phyloP scores from a whole-genome alignment of 2,113 vertebrate genomes.

The Patagioenas fasciata region DNA sequence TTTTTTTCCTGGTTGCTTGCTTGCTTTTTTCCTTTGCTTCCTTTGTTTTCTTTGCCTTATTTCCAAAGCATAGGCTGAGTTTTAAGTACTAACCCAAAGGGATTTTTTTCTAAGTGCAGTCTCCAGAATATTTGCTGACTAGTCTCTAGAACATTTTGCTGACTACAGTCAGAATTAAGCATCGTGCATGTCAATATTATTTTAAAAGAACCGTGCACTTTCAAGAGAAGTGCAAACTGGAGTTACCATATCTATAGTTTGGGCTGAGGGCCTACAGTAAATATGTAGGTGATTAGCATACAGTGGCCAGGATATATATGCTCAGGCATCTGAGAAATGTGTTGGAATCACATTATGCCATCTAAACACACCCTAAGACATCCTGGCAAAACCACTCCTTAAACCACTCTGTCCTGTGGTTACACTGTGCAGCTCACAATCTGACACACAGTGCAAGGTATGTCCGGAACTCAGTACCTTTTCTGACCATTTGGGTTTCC shows the following conservation, averaged over 20 bases:
- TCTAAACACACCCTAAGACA: conserved; percentile 10
- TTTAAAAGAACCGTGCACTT: background rate
- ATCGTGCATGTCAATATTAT: background rate
- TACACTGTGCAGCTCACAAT: background rate
- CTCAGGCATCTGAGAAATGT: conserved; percentile 31
- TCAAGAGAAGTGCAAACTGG: background rate
- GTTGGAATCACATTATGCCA: background rate
- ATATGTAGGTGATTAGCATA: background rate
- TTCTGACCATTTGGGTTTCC: background rate
- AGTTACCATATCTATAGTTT: background rate
- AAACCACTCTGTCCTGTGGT: background rate
- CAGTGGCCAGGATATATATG: background rate
- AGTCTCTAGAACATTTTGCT: background rate
- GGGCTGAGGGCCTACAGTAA: background rate
- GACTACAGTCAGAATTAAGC: background rate
- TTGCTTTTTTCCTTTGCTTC: background rate
- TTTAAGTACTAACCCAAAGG: background rate
- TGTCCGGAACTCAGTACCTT: background rate
- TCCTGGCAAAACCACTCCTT: background rate
- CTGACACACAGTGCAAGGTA: background rate
- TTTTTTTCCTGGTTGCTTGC: background rate
- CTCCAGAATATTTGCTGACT: conserved; percentile 13
- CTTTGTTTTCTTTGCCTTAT: background rate
- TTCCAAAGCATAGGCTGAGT: background rate
- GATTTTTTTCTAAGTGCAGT: background rate